Evolutionary conservation across 2,797 vertebrate species (phyloP).

Genomic region (Mareca strepera): DNA sequence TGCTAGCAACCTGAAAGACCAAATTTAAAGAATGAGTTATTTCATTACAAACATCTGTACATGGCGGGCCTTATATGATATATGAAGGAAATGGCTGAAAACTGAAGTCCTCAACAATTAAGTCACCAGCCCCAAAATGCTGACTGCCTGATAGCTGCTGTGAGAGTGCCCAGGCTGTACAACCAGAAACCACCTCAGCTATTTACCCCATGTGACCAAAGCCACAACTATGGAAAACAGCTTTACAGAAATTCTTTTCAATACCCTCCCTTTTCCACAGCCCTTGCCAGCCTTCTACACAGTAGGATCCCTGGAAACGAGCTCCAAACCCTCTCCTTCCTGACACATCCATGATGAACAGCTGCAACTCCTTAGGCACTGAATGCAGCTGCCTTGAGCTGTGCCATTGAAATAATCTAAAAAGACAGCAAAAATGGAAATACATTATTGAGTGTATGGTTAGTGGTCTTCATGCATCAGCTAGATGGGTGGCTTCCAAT

Average conservation of each 20-base stretch:
- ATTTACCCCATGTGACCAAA: slow-evolving; percentile 31
- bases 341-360: slow-evolving; percentile 71
- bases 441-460: slow-evolving; percentile 26
- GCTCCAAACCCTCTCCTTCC: slow-evolving; percentile 70
- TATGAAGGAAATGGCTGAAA: slow-evolving; percentile 29
- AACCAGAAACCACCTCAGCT: slow-evolving; percentile 47
- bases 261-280: slow-evolving; percentile 68
- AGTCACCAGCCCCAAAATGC: slow-evolving; percentile 19
- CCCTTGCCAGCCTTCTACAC: slow-evolving; percentile 73
- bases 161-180: slow-evolving; percentile 4
- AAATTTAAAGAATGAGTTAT: slow-evolving; percentile 9
- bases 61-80: background rate
- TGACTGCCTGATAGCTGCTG: background rate
- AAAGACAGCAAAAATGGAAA: slow-evolving; percentile 57
- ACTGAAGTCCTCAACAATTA: background rate
- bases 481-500: slow-evolving; percentile 55
- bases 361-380: slow-evolving; percentile 75
- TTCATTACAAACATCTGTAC: background rate
- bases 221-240: slow-evolving; percentile 66
- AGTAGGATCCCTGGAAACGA: slow-evolving; percentile 71
- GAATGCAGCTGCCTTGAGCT: slow-evolving; percentile 66
- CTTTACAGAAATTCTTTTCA: slow-evolving; percentile 65
- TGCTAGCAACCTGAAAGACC: background rate
- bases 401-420: slow-evolving; percentile 59
- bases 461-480: slow-evolving; percentile 55